phyloP scores from a whole-genome alignment of 2,888 invertebrate genomes.

The Nephrotoma flavescens region DNA sequence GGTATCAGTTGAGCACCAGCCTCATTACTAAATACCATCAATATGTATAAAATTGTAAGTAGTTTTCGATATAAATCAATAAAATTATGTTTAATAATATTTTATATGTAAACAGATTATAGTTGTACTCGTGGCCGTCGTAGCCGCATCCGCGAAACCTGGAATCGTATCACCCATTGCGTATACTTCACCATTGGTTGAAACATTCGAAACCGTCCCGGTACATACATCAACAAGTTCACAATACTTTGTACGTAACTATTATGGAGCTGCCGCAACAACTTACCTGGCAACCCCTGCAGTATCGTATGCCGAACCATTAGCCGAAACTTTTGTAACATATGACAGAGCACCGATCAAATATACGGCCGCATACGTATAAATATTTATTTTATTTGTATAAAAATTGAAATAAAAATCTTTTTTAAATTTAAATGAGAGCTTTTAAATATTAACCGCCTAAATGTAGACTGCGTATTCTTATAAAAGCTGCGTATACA shows the following conservation, averaged over 20 bases:
- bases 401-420: neutral
- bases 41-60: neutral
- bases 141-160: neutral
- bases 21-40: neutral
- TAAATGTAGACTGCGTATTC: neutral
- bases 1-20: neutral
- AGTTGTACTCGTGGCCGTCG: neutral
- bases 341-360: neutral
- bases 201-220: neutral
- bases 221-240: neutral
- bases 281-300: neutral
- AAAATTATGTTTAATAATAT: neutral
- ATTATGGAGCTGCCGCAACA: neutral
- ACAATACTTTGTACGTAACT: neutral
- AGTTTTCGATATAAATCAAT: neutral
- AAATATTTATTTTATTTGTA: neutral
- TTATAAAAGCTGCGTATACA: neutral
- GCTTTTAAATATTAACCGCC: neutral
- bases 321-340: neutral
- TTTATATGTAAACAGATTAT: neutral
- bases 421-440: neutral
- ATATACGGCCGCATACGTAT: neutral
- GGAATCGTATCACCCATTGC: neutral
- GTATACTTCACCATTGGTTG: neutral
- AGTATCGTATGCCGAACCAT: neutral